Conservation (phyloP, 2,888 invertebrate species). For the Alentia gelatinosa region DNA sequence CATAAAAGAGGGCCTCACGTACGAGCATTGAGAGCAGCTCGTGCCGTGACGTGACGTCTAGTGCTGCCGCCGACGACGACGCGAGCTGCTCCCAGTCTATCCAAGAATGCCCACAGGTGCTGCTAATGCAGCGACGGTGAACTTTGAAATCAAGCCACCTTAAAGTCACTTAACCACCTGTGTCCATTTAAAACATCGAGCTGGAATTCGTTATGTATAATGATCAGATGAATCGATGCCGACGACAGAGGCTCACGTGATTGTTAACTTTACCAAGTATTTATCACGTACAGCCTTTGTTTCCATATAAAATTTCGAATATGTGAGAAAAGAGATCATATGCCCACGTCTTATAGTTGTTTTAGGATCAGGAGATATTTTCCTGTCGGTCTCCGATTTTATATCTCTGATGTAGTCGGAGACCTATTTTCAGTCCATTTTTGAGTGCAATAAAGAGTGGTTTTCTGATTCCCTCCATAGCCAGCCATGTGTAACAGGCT, state of each 20-base stretch:
- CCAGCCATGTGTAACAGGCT: constrained; percentile 19
- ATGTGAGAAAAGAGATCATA: too few species aligned
- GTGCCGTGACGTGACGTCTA: neutral
- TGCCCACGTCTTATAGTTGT: too few species aligned
- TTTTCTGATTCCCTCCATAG: neutral
- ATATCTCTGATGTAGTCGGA: neutral
- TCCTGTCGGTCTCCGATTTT: neutral
- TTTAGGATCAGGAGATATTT: too few species aligned
- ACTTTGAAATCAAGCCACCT: neutral
- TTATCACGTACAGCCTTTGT: too few species aligned
- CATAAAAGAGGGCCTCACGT: neutral
- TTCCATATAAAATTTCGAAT: too few species aligned
- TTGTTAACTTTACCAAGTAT: too few species aligned
- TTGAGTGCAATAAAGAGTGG: constrained; percentile 30
- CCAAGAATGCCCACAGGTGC: neutral
- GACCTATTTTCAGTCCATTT: neutral
- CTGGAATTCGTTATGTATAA: neutral
- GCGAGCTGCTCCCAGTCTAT: neutral
- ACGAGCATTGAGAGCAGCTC: neutral
- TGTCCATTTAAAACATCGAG: neutral
- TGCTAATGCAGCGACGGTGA: neutral
- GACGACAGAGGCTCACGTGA: too few species aligned
- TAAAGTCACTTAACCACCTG: neutral
- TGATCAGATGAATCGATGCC: too few species aligned
- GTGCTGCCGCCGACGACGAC: neutral